These are phyloP conservation scores for Coelopa frigida DNA, from an alignment of 1,140 invertebrate species.

Conservation along the genomic window DNA sequence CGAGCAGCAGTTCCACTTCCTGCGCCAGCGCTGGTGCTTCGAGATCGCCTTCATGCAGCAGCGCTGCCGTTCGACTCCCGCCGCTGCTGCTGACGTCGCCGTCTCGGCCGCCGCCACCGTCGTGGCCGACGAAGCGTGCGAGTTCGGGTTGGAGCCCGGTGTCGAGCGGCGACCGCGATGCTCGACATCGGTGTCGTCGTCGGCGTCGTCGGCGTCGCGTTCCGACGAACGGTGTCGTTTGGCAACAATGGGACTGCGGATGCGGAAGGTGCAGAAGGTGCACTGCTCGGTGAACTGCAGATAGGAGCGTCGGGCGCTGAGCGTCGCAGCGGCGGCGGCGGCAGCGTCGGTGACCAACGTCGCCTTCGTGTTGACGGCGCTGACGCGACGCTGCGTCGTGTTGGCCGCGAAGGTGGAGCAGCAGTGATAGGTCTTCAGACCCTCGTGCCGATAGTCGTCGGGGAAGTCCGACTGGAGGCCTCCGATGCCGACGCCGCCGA, in stretches of 20 bases:
- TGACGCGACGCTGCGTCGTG: slow-evolving; percentile 30
- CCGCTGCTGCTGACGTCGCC: slow-evolving; percentile 7
- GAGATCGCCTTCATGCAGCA: slow-evolving; percentile 35
- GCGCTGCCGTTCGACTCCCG: slow-evolving; percentile 15
- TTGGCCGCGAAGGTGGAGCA: slow-evolving; percentile 35
- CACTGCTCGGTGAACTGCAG: slow-evolving; percentile 42
- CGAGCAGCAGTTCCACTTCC: slow-evolving; percentile 52
- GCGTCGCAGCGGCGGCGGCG: slow-evolving; percentile 15
- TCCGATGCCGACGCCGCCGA: slow-evolving; percentile 10
- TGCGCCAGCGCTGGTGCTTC: slow-evolving; percentile 44
- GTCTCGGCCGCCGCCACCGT: slow-evolving; percentile 4
- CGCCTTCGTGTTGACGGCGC: slow-evolving; percentile 25
- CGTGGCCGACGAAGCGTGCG: slow-evolving; percentile 21
- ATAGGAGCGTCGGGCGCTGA: slow-evolving; percentile 20
- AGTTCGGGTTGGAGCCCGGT: slow-evolving; percentile 1
- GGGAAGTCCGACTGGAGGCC: background rate
- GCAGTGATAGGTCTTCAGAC: slow-evolving; percentile 34
- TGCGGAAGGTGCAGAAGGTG: slow-evolving; percentile 38
- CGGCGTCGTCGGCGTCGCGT: slow-evolving; percentile 3
- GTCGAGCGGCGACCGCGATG: slow-evolving; percentile 18
- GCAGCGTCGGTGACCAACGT: slow-evolving; percentile 21
- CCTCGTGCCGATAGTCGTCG: slow-evolving; percentile 3
- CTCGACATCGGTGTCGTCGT: slow-evolving; percentile 1
- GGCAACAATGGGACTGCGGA: slow-evolving; percentile 20
- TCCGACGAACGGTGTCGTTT: slow-evolving; percentile 4